Base-by-base conservation (phyloP, 2,888 invertebrate species). In the Cepaea hortensis region DNA sequence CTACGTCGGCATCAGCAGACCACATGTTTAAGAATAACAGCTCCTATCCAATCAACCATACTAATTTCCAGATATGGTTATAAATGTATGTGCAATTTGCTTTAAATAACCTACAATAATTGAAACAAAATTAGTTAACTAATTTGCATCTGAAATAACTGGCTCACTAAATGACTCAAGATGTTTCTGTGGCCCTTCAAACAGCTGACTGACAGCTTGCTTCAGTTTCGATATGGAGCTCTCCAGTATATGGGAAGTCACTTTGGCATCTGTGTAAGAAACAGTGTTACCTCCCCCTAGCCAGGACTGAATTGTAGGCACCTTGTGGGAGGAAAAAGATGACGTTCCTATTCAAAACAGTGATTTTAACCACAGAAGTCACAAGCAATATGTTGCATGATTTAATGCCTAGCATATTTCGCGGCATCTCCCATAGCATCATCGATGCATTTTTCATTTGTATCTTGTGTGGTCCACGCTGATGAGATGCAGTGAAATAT, bases 231-330 rank as follows among this genome's bases (percentile, higher is more conserved):
- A 82, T n/a, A 89, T 87, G n/a, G 93, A 93, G 7, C 88, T 90
- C 46, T 91, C 88, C 48, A 94, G 88, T 50, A 94, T 92, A 88
- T 94, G 94, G 11, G 92, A 91, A 7, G 94, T 93, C 7, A 94
- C 91, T 9, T 89, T 89, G 11, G 91, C 94, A 82, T 94, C 93
- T 7, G 93, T 93, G 90, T 92, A 92, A 82, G 89, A 91, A 50
- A 92, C 91, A 48, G 91, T 92, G 88, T 92, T 93, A 50, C 92
- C 93, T 13, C 94, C 94, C 50, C 94, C 91, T 88, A 94, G 90
- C 93, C 93, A 94, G 0, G 93, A 94, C 88, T 93, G 93, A 15
- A 94, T 92, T 3, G 94, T 94, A 0, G 93, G 94, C 46, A 93
- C 91, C 85, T 89, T 70, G n/a, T 20, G 80, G 13, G 76, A 50